Evolutionary conservation across 2,113 vertebrate genomes (phyloP), one percentile per base, ranked within the genome.

Genomic region (Passerina amoena): DNA sequence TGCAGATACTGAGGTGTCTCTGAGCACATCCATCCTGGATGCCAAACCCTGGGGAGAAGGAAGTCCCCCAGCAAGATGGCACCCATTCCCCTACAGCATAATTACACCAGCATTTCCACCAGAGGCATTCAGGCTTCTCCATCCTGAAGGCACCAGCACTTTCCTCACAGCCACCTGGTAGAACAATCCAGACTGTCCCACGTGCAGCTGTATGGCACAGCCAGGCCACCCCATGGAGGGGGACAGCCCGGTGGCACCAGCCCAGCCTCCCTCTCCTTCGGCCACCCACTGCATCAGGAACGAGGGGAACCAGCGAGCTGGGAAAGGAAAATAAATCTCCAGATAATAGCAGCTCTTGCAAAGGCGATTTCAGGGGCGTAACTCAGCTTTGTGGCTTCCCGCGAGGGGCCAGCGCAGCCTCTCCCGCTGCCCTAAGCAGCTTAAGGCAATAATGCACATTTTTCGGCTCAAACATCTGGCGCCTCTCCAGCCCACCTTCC

Each of bases 291-390:
- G 3, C 73, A 15, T 5, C 3, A 0, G 60, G 53, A 84, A 22
- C 5, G 2, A 38, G 15, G n/a, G 24, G 40, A 89, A 61, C 31
- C 23, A 3, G 61, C 6, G 0, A 79, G 69, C 94, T 95, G 75
- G 81, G 92, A 95, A 76, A 87, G 78, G 65, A 92, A 96, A 85
- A 64, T 42, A 96, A 87, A 89, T 75, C 93, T 79, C 44, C 65
- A 65, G 78, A 94, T 89, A 75, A 87, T 2, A 87, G 54, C 72
- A 47, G 87, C 91, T 87, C 69, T 94, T 8, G 65, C 84, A 84
- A 87, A 94, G 93, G 81, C 48, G 15, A 86, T 87, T 95, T 92
- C 83, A 91, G 94, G 56, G 80, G 35, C 20, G 2, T 84, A 57
- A 37, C 44, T 86, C 64, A 17, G 88, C 86, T 90, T 80, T 42